Evolutionary conservation across 2,113 vertebrate genomes (phyloP), one percentile per base, ranked within the genome.

Genomic region (Oreochromis aureus): DNA sequence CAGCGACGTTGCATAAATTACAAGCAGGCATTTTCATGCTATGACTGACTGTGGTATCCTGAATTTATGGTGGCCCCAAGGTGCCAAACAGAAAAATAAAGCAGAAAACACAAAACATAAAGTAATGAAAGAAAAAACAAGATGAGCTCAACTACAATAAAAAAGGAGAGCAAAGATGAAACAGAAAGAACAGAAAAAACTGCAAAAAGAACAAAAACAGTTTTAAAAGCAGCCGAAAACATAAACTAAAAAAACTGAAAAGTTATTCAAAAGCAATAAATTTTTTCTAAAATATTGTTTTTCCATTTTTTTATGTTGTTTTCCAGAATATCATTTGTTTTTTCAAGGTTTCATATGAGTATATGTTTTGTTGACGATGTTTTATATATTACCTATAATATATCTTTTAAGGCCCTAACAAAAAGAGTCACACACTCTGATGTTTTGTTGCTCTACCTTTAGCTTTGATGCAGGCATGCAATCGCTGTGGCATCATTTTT

Each of bases 11-110:
- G 16, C 16, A 48, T 76, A 76, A 78, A 78, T 78, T 12, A 51
- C 10, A 51, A 32, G 27, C 44, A 32, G 44, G 24, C 27, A 19
- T 51, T 7, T 76, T 30, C 24, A 76, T 30, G 41, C 24, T 48
- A 30, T 30, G 41, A 76, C 69, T 46, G 41, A 44, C 41, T 73
- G 41, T 11, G 69, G 41, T 11, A 76, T 7, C 22, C 22, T 11
- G 0, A 76, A 16, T 0, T 41, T 30, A 0, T 27, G 41, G 0
- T 48, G 15, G 41, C 41, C 41, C 69, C 24, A 27, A 30, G 9
- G 24, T 76, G 15, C 22, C 69, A 76, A 48, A 73, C 41, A 24
- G 41, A 46, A 46, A 46, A 46, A 51, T 51, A 18, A 73, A 46
- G 39, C 13, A 24, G 39, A 44, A 73, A 46, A 73, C 41, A 73